A percentile compares a stretch with the other conserved stretches of the same genome.
Evolutionary conservation across 2,888 invertebrate genomes (phyloP).

Genomic region (Campoletis raptor): DNA sequence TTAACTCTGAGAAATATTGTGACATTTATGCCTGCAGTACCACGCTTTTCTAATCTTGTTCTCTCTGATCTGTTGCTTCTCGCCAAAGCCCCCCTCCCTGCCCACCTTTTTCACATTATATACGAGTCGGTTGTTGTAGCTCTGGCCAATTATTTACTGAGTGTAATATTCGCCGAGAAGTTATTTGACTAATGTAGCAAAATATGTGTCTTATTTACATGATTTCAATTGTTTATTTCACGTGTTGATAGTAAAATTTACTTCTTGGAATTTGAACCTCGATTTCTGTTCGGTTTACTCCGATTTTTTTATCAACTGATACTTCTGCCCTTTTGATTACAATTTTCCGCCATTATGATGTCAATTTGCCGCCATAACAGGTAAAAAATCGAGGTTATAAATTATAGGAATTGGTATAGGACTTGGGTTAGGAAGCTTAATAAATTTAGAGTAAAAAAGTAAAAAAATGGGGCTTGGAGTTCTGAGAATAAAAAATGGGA

Average conservation of each 20-base stretch:
- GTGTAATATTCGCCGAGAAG: constrained; percentile 22
- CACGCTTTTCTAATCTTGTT: constrained; percentile 75
- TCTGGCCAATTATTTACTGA: constrained; percentile 12
- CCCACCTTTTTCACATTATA: neutral
- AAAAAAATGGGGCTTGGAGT: neutral
- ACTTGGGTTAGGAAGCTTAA: neutral
- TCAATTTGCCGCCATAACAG: neutral
- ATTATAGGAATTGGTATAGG: neutral
- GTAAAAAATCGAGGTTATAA: neutral
- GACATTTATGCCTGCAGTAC: constrained; percentile 82
- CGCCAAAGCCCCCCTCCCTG: constrained; percentile 17
- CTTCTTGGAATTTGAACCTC: neutral
- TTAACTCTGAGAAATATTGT: constrained; percentile 84
- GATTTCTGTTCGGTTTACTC: neutral
- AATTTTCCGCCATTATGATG: neutral
- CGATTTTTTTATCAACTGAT: neutral
- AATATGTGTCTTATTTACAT: neutral
- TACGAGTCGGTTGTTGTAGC: constrained; percentile 25
- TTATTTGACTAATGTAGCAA: constrained; percentile 3
- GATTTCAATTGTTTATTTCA: neutral
- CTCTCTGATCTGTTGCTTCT: constrained; percentile 80
- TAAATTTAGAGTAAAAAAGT: neutral
- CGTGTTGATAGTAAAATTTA: neutral
- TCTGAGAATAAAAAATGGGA: neutral
- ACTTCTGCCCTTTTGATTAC: neutral